Percentiles rank a stretch among this genome's conserved stretches.
Evolutionary conservation across 2,888 invertebrate genomes (phyloP).

Genomic region (Trissoscelio sp.): DNA sequence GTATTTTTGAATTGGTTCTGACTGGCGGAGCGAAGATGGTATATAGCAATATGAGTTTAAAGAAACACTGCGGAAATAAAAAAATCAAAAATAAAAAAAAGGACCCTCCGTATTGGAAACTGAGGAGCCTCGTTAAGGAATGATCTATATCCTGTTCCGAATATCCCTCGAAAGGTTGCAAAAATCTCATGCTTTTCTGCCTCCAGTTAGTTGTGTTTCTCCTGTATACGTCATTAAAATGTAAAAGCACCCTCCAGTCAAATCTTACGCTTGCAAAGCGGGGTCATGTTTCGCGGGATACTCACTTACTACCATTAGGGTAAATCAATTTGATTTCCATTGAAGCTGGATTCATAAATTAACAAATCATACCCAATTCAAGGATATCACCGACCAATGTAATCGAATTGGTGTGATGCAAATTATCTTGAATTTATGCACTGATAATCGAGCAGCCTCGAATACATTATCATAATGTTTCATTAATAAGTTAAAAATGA

Average conservation of each 20-base stretch:
- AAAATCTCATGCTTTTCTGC: slow-evolving; percentile 44
- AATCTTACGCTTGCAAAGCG: slow-evolving; percentile 50
- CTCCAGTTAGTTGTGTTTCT: slow-evolving; percentile 23
- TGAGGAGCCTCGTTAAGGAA: slow-evolving; percentile 60
- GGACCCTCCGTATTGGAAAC: slow-evolving; percentile 47
- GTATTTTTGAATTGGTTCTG: slow-evolving; percentile 21
- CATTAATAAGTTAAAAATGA: slow-evolving; percentile 51
- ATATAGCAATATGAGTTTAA: slow-evolving; percentile 20
- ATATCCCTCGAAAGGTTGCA: slow-evolving; percentile 43
- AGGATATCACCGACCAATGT: slow-evolving; percentile 49
- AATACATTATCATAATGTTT: slow-evolving; percentile 64
- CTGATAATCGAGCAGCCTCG: slow-evolving; percentile 52
- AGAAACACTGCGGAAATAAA: background rate
- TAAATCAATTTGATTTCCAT: slow-evolving; percentile 64
- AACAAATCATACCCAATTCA: slow-evolving; percentile 46
- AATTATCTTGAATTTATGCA: slow-evolving; percentile 61
- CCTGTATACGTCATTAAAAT: slow-evolving; percentile 64
- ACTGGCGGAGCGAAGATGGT: slow-evolving; percentile 16
- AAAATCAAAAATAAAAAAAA: slow-evolving; percentile 4
- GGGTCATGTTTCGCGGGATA: slow-evolving; percentile 65
- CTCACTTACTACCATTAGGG: slow-evolving; percentile 41
- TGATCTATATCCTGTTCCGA: slow-evolving; percentile 53
- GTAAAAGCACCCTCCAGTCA: slow-evolving; percentile 64
- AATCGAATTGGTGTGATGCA: slow-evolving; percentile 60
- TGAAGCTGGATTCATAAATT: slow-evolving; percentile 59